A percentile compares a stretch with the other conserved stretches of the same genome.
Evolutionary conservation across 2,888 invertebrate genomes (phyloP).

Genomic region (Napeogenes sylphis): DNA sequence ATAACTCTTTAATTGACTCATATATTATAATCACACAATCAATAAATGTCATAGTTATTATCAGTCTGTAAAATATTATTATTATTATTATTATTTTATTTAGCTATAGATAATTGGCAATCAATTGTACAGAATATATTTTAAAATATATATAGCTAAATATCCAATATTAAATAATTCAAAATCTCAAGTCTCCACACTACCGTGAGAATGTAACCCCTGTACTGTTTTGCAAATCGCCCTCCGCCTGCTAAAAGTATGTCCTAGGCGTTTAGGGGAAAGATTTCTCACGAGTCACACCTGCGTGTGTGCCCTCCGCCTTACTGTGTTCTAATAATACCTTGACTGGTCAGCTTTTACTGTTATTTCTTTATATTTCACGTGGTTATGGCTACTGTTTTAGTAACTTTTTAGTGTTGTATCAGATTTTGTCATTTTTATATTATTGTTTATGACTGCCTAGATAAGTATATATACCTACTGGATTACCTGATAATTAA

Average conservation of each 20-base stretch:
- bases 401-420: neutral
- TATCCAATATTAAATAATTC: too few species aligned
- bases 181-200: conserved; percentile 3
- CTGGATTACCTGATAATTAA: too few species aligned
- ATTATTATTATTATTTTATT: too few species aligned
- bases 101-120: too few species aligned
- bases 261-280: conserved; percentile 38
- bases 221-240: conserved; percentile 36
- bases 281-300: conserved; percentile 43
- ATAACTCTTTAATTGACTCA: neutral
- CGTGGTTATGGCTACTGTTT: neutral
- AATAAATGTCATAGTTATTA: too few species aligned
- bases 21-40: too few species aligned
- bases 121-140: too few species aligned
- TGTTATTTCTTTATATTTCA: conserved; percentile 15
- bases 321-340: conserved; percentile 18
- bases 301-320: conserved; percentile 39
- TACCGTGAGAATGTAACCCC: conserved; percentile 35
- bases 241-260: conserved; percentile 42
- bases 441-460: too few species aligned
- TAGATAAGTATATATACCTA: too few species aligned
- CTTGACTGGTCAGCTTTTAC: conserved; percentile 25
- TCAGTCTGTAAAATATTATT: too few species aligned
- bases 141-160: too few species aligned
- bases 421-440: too few species aligned